phyloP scores from a whole-genome alignment of 37 sponge, comb jelly and placozoan genomes.

The Agelas oroides region DNA sequence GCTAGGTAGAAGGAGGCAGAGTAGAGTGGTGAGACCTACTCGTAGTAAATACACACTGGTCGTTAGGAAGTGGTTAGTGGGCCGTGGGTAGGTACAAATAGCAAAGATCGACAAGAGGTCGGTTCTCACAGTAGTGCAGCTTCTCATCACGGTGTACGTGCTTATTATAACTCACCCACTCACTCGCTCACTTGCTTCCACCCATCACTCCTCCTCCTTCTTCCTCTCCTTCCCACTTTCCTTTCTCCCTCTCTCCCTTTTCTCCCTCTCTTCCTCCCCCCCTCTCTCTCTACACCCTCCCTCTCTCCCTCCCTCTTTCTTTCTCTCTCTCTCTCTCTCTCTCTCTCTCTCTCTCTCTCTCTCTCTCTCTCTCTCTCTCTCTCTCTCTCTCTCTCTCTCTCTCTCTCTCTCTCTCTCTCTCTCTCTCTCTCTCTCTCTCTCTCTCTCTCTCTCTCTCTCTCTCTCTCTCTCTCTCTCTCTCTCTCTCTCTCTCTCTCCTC shows the following conservation, averaged over 20 bases:
- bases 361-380: constrained; percentile 34
- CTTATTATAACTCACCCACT: no score
- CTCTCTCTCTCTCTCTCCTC: constrained; percentile 20
- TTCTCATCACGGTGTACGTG: no score
- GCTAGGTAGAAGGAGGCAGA: no score
- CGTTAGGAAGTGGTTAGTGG: no score
- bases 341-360: constrained; percentile 14
- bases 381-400: constrained; percentile 32
- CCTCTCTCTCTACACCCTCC: not conserved
- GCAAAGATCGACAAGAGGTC: no score
- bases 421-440: constrained; percentile 8
- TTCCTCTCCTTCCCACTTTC: not conserved
- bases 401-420: not conserved
- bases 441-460: constrained; percentile 45
- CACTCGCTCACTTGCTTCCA: not conserved
- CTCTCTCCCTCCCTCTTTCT: not conserved
- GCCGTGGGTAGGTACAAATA: no score
- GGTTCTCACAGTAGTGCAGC: no score
- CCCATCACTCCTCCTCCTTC: not conserved
- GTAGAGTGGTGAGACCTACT: no score
- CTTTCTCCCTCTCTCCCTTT: not conserved
- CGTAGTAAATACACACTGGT: no score
- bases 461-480: constrained; percentile 36
- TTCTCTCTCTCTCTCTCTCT: not conserved
- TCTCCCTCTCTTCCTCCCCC: not conserved